A percentile compares a stretch with the other conserved stretches of the same genome.
Evolutionary conservation across 2,888 invertebrate species (phyloP).

Genomic region (Tiliacea aurago): DNA sequence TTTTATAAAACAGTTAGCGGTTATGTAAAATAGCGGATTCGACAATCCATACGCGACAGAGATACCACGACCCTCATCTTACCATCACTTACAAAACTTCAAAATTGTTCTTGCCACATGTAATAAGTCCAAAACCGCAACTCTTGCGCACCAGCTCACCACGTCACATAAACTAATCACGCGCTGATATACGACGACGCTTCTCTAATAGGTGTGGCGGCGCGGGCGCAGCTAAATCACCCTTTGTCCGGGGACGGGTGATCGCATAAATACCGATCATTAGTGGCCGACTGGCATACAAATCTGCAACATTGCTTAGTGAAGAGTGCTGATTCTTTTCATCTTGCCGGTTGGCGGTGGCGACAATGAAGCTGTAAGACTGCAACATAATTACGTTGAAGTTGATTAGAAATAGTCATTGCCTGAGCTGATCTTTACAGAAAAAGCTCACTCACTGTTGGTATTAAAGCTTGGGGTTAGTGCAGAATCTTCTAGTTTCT

Average conservation of each 20-base stretch:
- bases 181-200: constrained; percentile 76
- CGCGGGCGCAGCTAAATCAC: constrained; percentile 68
- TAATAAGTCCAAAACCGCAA: constrained; percentile 60
- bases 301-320: constrained; percentile 48
- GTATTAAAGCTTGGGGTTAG: background rate
- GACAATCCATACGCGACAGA: no score
- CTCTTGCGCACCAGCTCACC: constrained; percentile 61
- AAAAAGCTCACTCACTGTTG: background rate
- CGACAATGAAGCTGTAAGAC: background rate
- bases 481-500: no score
- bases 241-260: constrained; percentile 71
- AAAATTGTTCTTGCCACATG: constrained; percentile 25
- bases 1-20: no score
- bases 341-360: background rate
- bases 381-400: background rate
- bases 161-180: constrained; percentile 82
- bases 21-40: no score
- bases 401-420: background rate
- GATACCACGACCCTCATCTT: background rate
- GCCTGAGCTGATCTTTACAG: background rate
- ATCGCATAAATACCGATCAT: constrained; percentile 62
- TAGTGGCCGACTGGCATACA: constrained; percentile 54
- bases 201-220: constrained; percentile 69
- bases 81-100: background rate
- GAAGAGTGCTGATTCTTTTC: constrained; percentile 5